Base-by-base conservation (phyloP, 2,113 vertebrate species). In the Cinclus cinclus region DNA sequence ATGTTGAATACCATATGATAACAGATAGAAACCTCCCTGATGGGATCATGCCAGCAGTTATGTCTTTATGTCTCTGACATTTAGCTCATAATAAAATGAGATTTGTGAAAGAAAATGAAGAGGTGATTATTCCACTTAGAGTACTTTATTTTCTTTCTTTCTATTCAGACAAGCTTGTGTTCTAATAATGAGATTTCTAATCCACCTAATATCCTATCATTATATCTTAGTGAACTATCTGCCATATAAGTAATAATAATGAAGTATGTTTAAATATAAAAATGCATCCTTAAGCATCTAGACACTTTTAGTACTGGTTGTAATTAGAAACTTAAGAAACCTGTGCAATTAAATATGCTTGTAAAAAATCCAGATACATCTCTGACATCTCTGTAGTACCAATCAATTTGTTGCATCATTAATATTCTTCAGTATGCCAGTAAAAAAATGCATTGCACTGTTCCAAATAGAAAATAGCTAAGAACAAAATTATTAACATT, bases 311-410 rank as follows among this genome's bases (percentile, higher is more conserved):
- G 74, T 95, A 92, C 52, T 47, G 7, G 59, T 86, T 97, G 95
- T 98, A 98, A 98, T 98, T 97, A 98, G 94, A 97, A 97, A 97
- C 53, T 79, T 95, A 88, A 97, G 89, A 97, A 97, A 95, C 60
- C 95, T 25, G 9, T 96, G 79, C 94, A 94, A 97, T 97, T 98
- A 97, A 97, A 96, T 94, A 96, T 84, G 52, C 69, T 89, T 21
- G 27, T 97, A 94, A 97, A 97, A 96, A 94, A 94, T 83, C 0
- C 24, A 97, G 68, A 96, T 96, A 53, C 17, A 53, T 53, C 50
- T 52, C 27, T 30, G 50, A 91, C 24, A 70, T 92, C 86, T 84
- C 76, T 91, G 52, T 88, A 97, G 65, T 81, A 82, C 44, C 50
- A 95, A 91, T 97, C 92, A 96, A 96, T 97, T 97, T 97, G 84